These are phyloP conservation scores for Corythornis leucogaster DNA, from an alignment of 2,797 vertebrate species.

Conservation along the genomic window DNA sequence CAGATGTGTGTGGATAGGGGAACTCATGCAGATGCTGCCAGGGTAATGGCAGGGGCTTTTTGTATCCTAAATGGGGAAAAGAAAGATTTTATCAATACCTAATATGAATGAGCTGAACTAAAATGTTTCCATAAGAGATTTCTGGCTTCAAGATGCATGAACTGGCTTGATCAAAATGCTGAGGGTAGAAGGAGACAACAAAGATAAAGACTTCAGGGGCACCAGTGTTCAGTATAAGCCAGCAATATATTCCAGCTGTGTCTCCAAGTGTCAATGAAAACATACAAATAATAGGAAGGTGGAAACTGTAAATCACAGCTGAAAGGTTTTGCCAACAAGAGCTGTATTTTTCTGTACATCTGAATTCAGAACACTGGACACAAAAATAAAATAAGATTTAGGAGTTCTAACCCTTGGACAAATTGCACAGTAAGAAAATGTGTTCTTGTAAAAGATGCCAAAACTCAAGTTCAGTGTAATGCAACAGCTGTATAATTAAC, in stretches of 20 bases:
- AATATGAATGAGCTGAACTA: constrained; percentile 27
- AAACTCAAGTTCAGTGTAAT: background rate
- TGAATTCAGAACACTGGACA: background rate
- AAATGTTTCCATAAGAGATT: constrained; percentile 57
- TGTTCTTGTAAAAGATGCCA: background rate
- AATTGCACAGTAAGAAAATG: background rate
- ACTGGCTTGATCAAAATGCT: constrained; percentile 19
- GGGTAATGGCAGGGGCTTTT: constrained; percentile 9
- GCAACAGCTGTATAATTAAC: background rate
- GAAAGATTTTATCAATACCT: constrained; percentile 39
- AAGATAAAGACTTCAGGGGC: background rate
- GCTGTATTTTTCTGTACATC: background rate
- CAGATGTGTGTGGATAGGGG: constrained; percentile 26
- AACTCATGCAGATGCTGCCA: constrained; percentile 27
- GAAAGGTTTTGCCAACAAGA: background rate
- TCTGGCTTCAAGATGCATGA: constrained; percentile 29
- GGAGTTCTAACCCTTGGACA: background rate
- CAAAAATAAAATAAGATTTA: background rate
- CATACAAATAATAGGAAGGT: background rate
- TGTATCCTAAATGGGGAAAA: background rate
- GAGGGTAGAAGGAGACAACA: background rate
- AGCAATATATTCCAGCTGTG: background rate
- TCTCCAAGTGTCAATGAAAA: background rate
- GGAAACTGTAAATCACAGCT: background rate
- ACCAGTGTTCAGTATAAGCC: background rate